Conservation (phyloP, 2,888 invertebrate species). For the Nomada goodeniana region DNA sequence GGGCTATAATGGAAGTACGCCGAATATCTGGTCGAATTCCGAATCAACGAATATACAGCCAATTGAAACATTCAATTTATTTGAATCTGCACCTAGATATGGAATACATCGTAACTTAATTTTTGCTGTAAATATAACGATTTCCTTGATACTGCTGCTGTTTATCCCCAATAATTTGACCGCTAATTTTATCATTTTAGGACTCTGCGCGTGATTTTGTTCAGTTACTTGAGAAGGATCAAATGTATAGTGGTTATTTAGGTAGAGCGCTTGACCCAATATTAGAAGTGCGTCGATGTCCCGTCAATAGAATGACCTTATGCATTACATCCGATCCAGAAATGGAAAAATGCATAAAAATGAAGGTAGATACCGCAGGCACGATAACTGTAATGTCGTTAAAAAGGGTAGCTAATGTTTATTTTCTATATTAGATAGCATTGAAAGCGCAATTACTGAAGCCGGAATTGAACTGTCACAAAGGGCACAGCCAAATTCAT, state of each 20-base stretch:
- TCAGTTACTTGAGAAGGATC: slow-evolving; percentile 89
- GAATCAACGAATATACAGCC: slow-evolving; percentile 82
- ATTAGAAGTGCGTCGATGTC: slow-evolving; percentile 92
- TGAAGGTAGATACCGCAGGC: slow-evolving; percentile 87
- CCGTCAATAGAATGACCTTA: slow-evolving; percentile 92
- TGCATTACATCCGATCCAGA: slow-evolving; percentile 97
- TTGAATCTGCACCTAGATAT: slow-evolving; percentile 89
- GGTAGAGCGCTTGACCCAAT: slow-evolving; percentile 89
- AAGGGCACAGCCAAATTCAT: slow-evolving; percentile 92
- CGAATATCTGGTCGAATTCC: slow-evolving; percentile 56
- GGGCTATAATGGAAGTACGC: slow-evolving; percentile 54
- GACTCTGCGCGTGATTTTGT: slow-evolving; percentile 90
- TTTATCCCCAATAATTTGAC: neutral
- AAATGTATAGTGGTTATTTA: slow-evolving; percentile 91
- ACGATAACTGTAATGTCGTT: neutral
- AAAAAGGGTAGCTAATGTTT: no score
- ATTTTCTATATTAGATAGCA: slow-evolving; percentile 88
- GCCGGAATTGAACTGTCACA: slow-evolving; percentile 92
- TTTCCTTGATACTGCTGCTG: neutral
- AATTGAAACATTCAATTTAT: slow-evolving; percentile 89
- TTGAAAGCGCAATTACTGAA: slow-evolving; percentile 93
- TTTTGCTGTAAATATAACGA: slow-evolving; percentile 88
- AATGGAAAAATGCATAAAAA: slow-evolving; percentile 95
- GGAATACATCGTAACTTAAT: slow-evolving; percentile 90
- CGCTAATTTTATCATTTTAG: slow-evolving; percentile 83